Evolutionary conservation across 2,113 vertebrate genomes (phyloP), one percentile per base, ranked within the genome.

Genomic region (Rostratula benghalensis): DNA sequence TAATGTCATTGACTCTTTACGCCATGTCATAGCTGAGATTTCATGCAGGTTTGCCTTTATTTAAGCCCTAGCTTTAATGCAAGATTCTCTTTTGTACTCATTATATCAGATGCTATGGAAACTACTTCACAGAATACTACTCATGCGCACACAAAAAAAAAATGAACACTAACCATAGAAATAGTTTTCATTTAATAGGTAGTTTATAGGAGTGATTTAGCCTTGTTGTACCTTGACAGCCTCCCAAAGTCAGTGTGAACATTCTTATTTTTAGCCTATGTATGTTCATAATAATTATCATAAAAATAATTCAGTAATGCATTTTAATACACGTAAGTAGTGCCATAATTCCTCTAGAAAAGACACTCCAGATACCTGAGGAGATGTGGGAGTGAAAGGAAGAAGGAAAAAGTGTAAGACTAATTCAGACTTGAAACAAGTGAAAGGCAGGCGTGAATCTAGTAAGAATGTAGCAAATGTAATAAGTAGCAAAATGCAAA

Each of bases 1-100:
- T 71, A 92, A 89, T 80, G 60, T 67, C 53, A 1, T 37, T 95
- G 88, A 94, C 53, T 95, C 56, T 93, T 64, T 39, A 11, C 39
- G 25, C 9, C 56, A 11, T 13, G 37, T 85, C 48, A 48, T 27
- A 63, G 56, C 24, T 85, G 37, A 76, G 57, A 86, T 91, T 85
- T 83, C 51, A 65, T 33, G 24, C 19, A 95, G 45, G 7, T 28
- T 54, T 89, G 10, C 24, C 45, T 79, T 92, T 73, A 51, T 77
- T 53, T 65, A 60, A 67, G 20, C 13, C 35, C 20, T 23, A 28
- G 9, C 71, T 46, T 33, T 11, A 88, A 63, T 37, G 6, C 14
- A 87, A 71, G 54, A 25, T 14, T 87, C 8, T 61, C 17, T 82
- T 77, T 65, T 60, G 33, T 74, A 17, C 10, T 75, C 9, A 46